phyloP scores from a whole-genome alignment of 2,888 invertebrate species.

The Dinocampus coccinellae region DNA sequence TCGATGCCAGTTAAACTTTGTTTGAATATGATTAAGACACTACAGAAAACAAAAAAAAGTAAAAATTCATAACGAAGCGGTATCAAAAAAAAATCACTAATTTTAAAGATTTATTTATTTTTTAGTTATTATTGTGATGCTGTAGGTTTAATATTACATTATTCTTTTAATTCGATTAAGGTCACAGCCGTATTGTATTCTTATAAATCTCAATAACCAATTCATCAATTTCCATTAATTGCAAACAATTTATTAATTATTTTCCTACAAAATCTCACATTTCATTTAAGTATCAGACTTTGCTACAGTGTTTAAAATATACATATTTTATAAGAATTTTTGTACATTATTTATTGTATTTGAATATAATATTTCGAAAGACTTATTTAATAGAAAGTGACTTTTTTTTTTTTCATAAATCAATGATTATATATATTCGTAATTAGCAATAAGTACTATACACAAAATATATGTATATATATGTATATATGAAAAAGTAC shows the following conservation, averaged over 20 bases:
- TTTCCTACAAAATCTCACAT: neutral
- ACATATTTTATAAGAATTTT: conserved; percentile 24
- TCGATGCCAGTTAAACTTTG: neutral
- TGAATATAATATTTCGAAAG: conserved; percentile 18
- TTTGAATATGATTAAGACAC: neutral
- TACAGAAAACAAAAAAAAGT: neutral
- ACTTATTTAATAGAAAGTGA: conserved; percentile 9
- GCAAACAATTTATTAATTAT: conserved; percentile 18
- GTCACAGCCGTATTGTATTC: no score
- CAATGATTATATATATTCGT: neutral
- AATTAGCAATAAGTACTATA: neutral
- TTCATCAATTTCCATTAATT: neutral
- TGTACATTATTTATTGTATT: conserved; percentile 28
- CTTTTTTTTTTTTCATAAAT: neutral
- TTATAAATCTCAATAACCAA: no score
- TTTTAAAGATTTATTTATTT: neutral
- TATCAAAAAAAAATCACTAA: neutral
- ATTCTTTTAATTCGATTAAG: no score
- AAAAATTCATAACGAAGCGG: no score
- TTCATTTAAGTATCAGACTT: neutral
- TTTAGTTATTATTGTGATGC: no score
- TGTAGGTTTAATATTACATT: no score
- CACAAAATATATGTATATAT: conserved; percentile 25
- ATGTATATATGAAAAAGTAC: neutral
- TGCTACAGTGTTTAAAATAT: conserved; percentile 13